Evolutionary conservation across 2,113 vertebrate species (phyloP).

Genomic region (Hemiprocne comata): DNA sequence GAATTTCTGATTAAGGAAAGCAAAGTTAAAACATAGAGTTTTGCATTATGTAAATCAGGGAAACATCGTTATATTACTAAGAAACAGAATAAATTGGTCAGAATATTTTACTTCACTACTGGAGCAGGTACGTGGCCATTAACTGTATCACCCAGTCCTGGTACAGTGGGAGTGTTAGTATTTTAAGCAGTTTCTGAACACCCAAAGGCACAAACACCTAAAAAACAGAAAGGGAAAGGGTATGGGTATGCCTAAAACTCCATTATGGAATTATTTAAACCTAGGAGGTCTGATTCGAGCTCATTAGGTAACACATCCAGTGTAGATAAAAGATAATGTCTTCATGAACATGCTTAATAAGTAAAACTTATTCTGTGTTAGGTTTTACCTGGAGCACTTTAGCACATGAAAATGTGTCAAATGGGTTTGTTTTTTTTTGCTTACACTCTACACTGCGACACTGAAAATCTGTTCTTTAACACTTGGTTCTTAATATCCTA

Average conservation of each 20-base stretch:
- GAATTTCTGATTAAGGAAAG: neutral
- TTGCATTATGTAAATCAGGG: neutral
- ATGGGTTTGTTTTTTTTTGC: neutral
- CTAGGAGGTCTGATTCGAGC: neutral
- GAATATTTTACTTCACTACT: neutral
- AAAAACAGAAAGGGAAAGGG: neutral
- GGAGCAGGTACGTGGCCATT: neutral
- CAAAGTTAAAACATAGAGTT: neutral
- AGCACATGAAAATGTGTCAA: neutral
- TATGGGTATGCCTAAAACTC: neutral
- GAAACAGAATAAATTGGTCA: neutral
- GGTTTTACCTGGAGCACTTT: neutral
- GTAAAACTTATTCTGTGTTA: neutral
- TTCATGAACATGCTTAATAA: neutral
- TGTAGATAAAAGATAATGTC: neutral
- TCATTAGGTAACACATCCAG: neutral
- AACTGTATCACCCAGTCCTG: neutral
- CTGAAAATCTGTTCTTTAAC: neutral
- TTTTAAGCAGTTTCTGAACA: neutral
- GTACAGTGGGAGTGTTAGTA: neutral
- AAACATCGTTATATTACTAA: neutral
- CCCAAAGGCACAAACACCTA: neutral
- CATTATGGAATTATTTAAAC: neutral
- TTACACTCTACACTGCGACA: neutral
- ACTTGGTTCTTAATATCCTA: neutral